A percentile compares a stretch with the other conserved stretches of the same genome.
phyloP scores from a whole-genome alignment of 2,797 vertebrate genomes.

The Alcedo atthis region DNA sequence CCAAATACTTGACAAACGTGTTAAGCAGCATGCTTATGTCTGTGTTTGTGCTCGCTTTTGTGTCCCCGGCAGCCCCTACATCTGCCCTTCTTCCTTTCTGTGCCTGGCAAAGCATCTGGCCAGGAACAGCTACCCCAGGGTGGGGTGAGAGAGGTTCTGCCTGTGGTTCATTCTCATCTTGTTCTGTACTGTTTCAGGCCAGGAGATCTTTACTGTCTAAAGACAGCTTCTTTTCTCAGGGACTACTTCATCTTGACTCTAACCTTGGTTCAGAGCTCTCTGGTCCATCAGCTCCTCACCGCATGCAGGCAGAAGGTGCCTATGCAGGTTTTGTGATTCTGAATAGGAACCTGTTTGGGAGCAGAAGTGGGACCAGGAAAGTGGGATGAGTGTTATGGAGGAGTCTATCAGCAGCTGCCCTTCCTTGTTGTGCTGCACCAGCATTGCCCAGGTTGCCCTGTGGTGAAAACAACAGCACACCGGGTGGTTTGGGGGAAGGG shows the following conservation, averaged over 20 bases:
- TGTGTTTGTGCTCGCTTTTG: background rate
- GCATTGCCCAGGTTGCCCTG: background rate
- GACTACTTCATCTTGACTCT: background rate
- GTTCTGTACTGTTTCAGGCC: background rate
- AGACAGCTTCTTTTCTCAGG: background rate
- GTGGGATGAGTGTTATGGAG: background rate
- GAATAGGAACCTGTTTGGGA: background rate
- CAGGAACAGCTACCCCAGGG: background rate
- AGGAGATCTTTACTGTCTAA: background rate
- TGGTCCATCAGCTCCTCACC: background rate
- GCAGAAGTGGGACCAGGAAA: background rate
- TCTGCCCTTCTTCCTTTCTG: background rate
- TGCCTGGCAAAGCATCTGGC: background rate
- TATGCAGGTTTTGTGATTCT: background rate
- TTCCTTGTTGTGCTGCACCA: background rate
- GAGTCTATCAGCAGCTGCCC: background rate
- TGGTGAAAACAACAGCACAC: accelerated
- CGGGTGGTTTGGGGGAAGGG: background rate
- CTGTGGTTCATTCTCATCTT: background rate
- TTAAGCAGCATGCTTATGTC: background rate
- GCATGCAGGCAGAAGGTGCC: accelerated
- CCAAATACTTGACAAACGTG: background rate
- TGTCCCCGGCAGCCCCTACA: background rate
- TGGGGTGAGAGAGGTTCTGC: background rate
- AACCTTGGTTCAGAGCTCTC: background rate